These are phyloP conservation scores for Aphidius gifuensis DNA, from an alignment of 1,140 invertebrate species.

Conservation along the genomic window DNA sequence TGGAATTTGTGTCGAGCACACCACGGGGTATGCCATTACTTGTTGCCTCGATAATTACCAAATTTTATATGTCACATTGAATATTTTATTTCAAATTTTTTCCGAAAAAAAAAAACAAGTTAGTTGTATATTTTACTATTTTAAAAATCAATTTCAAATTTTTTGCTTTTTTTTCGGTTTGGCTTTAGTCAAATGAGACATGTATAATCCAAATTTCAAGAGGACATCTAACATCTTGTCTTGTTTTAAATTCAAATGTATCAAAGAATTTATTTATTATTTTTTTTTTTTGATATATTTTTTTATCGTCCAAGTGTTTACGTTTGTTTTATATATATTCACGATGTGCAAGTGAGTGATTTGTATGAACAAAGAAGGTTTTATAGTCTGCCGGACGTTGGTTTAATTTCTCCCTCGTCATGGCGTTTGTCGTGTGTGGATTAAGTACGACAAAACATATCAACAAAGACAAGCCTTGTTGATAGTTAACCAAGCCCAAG, in stretches of 20 bases:
- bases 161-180: no score
- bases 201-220: slow-evolving; percentile 21
- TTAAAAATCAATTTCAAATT: no score
- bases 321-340: slow-evolving; percentile 43
- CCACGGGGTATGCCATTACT: slow-evolving; percentile 41
- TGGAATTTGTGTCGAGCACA: slow-evolving; percentile 46
- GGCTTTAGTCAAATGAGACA: slow-evolving; percentile 3
- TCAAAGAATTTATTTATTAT: slow-evolving; percentile 10
- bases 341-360: slow-evolving; percentile 5
- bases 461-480: slow-evolving; percentile 51
- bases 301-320: slow-evolving; percentile 41
- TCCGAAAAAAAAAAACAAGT: neutral
- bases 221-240: slow-evolving; percentile 12
- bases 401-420: slow-evolving; percentile 45
- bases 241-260: slow-evolving; percentile 31
- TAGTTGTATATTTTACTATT: no score
- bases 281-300: neutral
- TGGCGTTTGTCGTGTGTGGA: slow-evolving; percentile 36
- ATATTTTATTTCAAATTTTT: neutral
- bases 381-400: slow-evolving; percentile 48
- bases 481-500: slow-evolving; percentile 39
- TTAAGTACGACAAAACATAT: slow-evolving; percentile 45
- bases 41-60: slow-evolving; percentile 45
- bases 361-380: slow-evolving; percentile 47
- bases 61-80: slow-evolving; percentile 21